These are phyloP conservation scores for Gasterosteus nipponicus DNA, from an alignment of 2,113 vertebrate genomes.

Conservation along the genomic window DNA sequence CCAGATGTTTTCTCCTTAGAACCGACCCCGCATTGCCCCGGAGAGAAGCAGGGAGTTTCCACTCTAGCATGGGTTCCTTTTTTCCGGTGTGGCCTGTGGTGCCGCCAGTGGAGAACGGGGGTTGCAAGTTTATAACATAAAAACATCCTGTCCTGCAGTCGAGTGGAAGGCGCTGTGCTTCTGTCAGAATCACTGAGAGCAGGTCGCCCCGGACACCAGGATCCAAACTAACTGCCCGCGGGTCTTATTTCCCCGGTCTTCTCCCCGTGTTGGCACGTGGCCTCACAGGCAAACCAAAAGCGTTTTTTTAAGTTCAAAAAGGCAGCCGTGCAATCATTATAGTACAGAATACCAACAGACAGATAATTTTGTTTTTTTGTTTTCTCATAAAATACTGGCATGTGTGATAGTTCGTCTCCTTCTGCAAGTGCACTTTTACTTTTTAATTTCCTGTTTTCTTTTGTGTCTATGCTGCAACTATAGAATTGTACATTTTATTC, in stretches of 20 bases:
- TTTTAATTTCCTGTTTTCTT: conserved; percentile 62
- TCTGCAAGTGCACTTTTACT: conserved; percentile 84
- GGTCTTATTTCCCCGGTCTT: conserved; percentile 19
- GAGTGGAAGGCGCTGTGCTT: conserved; percentile 36
- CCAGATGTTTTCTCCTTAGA: conserved; percentile 43
- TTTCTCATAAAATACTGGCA: conserved; percentile 35
- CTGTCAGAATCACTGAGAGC: conserved; percentile 34
- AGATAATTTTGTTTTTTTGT: conserved; percentile 25
- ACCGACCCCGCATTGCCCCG: conserved; percentile 21
- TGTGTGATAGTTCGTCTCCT: conserved; percentile 51
- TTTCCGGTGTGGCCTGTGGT: background rate
- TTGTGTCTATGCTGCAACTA: conserved; percentile 79
- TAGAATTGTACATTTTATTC: conserved; percentile 80
- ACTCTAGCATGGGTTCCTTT: conserved; percentile 37
- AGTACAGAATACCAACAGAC: conserved; percentile 19
- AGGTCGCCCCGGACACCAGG: conserved; percentile 30
- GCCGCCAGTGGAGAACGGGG: conserved; percentile 30
- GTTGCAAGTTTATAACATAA: conserved; percentile 18
- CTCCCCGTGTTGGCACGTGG: conserved; percentile 16
- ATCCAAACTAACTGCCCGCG: conserved; percentile 35
- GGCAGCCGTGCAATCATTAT: conserved; percentile 16
- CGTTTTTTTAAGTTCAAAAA: conserved; percentile 8
- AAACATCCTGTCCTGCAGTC: background rate
- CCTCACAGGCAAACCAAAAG: conserved; percentile 36
- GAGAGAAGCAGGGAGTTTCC: conserved; percentile 50